phyloP scores from a whole-genome alignment of 2,797 vertebrate species.

The Mionectes olivaceus region DNA sequence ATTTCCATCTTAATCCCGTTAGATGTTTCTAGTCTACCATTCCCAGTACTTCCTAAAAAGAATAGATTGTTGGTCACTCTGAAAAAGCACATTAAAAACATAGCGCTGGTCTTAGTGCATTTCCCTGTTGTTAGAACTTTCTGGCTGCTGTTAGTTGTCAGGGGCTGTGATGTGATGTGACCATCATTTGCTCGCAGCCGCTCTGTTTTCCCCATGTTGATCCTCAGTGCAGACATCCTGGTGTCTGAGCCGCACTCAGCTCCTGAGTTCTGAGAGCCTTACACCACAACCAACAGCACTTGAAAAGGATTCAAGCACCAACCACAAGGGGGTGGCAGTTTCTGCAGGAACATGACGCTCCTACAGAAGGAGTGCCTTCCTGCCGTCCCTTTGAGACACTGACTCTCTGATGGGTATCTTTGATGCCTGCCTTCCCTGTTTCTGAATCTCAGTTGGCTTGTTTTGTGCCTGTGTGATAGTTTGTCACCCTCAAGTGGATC shows the following conservation, averaged over 20 bases:
- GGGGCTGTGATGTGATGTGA: background rate
- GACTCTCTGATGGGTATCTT: background rate
- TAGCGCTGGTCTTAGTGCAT: background rate
- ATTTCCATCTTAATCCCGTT: background rate
- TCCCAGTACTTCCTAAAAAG: background rate
- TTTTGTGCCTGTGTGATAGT: background rate
- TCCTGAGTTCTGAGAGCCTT: background rate
- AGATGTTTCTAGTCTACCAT: accelerated
- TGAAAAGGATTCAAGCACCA: background rate
- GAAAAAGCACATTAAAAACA: background rate
- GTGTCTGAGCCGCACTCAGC: background rate
- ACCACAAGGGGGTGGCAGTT: background rate
- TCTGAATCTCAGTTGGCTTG: background rate
- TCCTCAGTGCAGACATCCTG: background rate
- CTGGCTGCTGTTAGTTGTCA: background rate
- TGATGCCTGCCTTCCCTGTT: background rate
- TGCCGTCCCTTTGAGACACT: background rate
- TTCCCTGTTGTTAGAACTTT: background rate
- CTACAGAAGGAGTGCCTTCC: accelerated
- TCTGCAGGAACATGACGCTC: background rate
- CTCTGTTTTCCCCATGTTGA: background rate
- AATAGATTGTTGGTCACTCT: background rate
- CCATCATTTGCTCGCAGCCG: background rate
- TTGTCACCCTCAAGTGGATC: background rate
- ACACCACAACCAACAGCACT: background rate